Evolutionary conservation across 2,888 invertebrate species (phyloP).

Genomic region (Mimachlamys varia): DNA sequence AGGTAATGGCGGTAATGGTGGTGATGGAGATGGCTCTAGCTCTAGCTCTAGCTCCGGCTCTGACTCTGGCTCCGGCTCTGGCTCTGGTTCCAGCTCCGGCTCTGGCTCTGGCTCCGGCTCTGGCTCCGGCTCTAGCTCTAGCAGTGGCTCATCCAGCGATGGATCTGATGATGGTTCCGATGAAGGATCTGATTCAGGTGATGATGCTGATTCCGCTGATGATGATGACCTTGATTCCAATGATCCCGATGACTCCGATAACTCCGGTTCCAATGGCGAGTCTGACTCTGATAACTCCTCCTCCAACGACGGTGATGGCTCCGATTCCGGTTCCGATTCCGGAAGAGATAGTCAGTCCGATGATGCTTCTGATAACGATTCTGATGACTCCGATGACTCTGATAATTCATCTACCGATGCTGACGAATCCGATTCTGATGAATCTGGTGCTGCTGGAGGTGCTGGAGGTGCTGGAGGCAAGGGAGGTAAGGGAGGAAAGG

Average conservation of each 20-base stretch:
- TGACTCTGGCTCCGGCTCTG: not conserved
- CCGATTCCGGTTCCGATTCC: not conserved
- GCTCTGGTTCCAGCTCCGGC: not conserved
- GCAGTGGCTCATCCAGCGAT: too few species aligned
- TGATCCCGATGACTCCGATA: conserved; percentile 11
- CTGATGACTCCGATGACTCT: not conserved
- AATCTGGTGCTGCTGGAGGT: not conserved
- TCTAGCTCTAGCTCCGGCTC: not conserved
- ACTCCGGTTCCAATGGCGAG: not conserved
- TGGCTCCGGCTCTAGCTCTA: too few species aligned
- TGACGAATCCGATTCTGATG: not conserved
- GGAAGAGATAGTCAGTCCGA: not conserved
- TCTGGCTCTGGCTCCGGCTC: not conserved
- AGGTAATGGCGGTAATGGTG: not conserved
- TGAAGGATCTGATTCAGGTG: not conserved
- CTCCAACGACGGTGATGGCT: not conserved
- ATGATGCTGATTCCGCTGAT: not conserved
- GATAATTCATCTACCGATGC: not conserved
- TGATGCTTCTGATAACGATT: not conserved
- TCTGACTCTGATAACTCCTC: not conserved
- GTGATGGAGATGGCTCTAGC: not conserved
- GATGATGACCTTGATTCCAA: not conserved
- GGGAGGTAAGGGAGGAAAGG: not conserved
- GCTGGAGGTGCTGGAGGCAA: too few species aligned
- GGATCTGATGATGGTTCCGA: not conserved